A percentile compares a stretch with the other conserved stretches of the same genome.
Conservation (phyloP, 2,797 vertebrate species). For the Molossus alvarezi region DNA sequence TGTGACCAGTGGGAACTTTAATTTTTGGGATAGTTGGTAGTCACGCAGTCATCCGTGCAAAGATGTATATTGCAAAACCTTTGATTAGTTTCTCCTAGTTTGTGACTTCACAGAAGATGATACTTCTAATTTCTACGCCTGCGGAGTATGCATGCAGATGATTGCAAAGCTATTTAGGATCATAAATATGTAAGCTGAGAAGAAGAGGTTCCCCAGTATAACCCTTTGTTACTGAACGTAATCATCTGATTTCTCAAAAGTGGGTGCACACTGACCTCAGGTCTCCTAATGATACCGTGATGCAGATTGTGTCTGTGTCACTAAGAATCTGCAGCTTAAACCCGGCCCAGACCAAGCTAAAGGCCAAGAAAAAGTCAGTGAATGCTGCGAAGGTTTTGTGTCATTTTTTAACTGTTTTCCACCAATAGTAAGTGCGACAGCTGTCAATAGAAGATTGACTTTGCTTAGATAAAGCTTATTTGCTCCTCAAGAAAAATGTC, state of each 20-base stretch:
- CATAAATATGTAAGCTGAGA: conserved; percentile 10
- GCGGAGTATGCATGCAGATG: not conserved
- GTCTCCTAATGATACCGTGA: not conserved
- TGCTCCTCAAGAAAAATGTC: conserved; percentile 2
- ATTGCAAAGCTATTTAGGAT: conserved; percentile 13
- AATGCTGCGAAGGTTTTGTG: not conserved
- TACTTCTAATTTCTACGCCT: not conserved
- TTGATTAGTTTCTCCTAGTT: not conserved
- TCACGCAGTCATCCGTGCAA: not conserved
- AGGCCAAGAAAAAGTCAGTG: not conserved
- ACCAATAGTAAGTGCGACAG: not conserved
- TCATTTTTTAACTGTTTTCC: not conserved
- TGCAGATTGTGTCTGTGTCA: not conserved
- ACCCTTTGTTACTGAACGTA: not conserved
- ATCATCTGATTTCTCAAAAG: conserved; percentile 44
- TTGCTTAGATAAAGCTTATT: not conserved
- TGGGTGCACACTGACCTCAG: not conserved
- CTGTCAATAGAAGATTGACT: not conserved
- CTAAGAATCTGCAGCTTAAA: not conserved
- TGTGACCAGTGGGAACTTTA: not conserved
- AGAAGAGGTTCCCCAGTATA: not conserved
- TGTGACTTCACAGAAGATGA: not conserved
- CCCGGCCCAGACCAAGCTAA: not conserved
- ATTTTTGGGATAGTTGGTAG: not conserved
- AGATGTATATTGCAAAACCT: not conserved